Evolutionary conservation across 2,888 invertebrate species (phyloP), one percentile per base, ranked within the genome.

Genomic region (Caenorhabditis virilis): DNA sequence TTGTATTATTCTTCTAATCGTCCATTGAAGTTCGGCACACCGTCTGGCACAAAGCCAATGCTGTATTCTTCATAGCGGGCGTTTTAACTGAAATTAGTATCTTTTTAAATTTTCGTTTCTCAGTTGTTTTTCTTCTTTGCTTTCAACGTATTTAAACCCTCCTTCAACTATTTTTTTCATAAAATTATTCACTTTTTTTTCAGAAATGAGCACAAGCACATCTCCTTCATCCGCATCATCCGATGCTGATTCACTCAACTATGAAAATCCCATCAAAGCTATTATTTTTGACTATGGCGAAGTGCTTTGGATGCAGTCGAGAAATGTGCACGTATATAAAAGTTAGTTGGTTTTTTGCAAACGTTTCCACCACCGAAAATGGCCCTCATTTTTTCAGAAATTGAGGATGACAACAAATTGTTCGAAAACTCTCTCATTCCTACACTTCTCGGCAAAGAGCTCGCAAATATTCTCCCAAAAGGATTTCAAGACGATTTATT

Each of bases 201-300:
- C n/a, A n/a, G 46, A 15, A 43, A 62, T 62, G 63, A 63, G 63
- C 42, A 61, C 61, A 5, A 63, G 62, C 38, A 62, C 62, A 9
- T 51, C 56, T 18, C 62, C 62, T 11, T 56, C 62, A 23, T 62
- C 62, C 13, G 57, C 63, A 6, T 63, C 57, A 11, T 63, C 63
- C 9, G 63, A 63, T 39, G 62, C 56, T n/a, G 63, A 63, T 25
- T 63, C 63, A 20, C n/a, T 63, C 41, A 43, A 49, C 16, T 50
- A 65, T 45, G 59, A 55, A 39, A 55, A 65, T 36, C 65, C 65
- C 16, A 60, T 60, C 18, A 66, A 66, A 35, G 66, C 57, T 16
- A 61, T 66, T 25, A 66, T 66, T 23, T 66, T 66, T 36, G 66
- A 66, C 42, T 66, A 66, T 36, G 66, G 66, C 39, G 66, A 66